Evolutionary conservation across 1,140 invertebrate genomes (phyloP), one percentile per base, ranked within the genome.

Genomic region (Conus betulinus): DNA sequence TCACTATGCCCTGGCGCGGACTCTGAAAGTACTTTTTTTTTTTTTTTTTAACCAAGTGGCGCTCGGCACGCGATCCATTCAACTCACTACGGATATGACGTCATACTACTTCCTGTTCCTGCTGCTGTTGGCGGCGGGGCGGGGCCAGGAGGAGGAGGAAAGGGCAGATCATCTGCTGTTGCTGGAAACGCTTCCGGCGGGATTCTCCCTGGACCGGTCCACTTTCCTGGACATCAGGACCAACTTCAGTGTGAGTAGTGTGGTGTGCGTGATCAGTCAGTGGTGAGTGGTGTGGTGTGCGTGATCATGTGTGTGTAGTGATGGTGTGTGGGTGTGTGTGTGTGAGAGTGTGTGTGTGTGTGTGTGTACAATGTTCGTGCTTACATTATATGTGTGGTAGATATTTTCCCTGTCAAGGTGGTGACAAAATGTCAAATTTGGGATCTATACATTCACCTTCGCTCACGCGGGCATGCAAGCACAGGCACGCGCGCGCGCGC

Each of bases 171-270:
- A 89, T 51, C 71, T 89, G 27, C 60, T 89, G 20, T 67, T 89
- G n/a, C 63, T 89, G 86, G 88, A 89, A 39, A 55, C 85, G 13
- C 86, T 89, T 60, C 88, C 88, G n/a, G 88, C 78, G 5, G 88
- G 88, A 2, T 53, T 87, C 23, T 78, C 85, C 63, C 17, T 67
- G 13, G 79, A 87, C 60, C 84, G 55, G 52, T 57, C 71, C 0
- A 83, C 82, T 27, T 67, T 86, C 53, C 76, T 89, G 20, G 81
- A 89, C 81, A 60, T 89, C 67, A 79, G 88, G 52, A 89, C 88
- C 15, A 89, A 89, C 53, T 87, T 84, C 51, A 89, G 85, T 55
- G 88, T 89, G 51, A 89, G 88, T 89, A 71, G 27, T 15, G 52
- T 20, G 57, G 8, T 39, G 39, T 39, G 39, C 39, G 3, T 39